These are phyloP conservation scores for Sipha maydis DNA, from an alignment of 2,888 invertebrate species.

Conservation along the genomic window DNA sequence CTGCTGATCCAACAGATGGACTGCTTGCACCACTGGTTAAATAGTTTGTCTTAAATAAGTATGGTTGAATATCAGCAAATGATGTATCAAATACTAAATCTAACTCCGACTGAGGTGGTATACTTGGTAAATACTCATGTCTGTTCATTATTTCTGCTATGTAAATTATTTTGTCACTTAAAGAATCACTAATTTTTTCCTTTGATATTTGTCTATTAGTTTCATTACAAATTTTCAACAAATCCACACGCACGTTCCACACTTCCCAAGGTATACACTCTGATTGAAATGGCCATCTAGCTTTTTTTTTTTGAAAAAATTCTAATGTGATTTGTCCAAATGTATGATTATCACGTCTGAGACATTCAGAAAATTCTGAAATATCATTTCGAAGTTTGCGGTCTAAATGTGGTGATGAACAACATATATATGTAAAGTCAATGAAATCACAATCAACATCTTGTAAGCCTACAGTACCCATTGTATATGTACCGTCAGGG, in stretches of 20 bases:
- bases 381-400: conserved; percentile 80
- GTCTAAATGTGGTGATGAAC: conserved; percentile 83
- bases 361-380: conserved; percentile 80
- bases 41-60: conserved; percentile 77
- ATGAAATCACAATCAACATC: conserved; percentile 98
- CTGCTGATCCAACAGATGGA: conserved; percentile 85
- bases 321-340: conserved; percentile 90
- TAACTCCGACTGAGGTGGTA: conserved; percentile 91
- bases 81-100: conserved; percentile 94
- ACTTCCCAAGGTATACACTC: conserved; percentile 98
- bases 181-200: conserved; percentile 85
- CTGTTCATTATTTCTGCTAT: conserved; percentile 96
- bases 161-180: conserved; percentile 93
- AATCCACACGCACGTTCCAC: conserved; percentile 93
- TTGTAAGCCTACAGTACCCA: conserved; percentile 93
- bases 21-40: conserved; percentile 82
- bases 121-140: conserved; percentile 95
- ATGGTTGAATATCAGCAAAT: conserved; percentile 94
- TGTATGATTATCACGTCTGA: conserved; percentile 77
- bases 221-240: conserved; percentile 86
- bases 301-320: conserved; percentile 92
- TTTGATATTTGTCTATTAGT: conserved; percentile 87
- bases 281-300: conserved; percentile 86
- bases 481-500: conserved; percentile 92
- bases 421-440: conserved; percentile 94